Conservation (phyloP, 2,113 vertebrate species). For the Nematolebias whitei region DNA sequence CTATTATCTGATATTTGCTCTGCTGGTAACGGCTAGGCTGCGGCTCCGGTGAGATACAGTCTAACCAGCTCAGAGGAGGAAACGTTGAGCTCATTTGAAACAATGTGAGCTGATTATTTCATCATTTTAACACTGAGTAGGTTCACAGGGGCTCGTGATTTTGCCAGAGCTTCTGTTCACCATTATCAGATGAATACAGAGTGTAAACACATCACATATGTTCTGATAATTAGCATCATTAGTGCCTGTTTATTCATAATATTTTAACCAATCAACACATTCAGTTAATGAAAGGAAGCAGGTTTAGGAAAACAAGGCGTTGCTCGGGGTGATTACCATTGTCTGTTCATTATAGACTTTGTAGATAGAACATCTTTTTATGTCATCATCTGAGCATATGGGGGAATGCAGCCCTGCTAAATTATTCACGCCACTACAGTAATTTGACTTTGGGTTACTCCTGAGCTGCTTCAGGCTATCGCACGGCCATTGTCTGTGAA, state of each 20-base stretch:
- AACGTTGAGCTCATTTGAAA: constrained; percentile 38
- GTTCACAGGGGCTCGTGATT: constrained; percentile 39
- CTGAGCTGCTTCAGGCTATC: constrained; percentile 36
- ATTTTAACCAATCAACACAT: constrained; percentile 50
- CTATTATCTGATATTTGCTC: constrained; percentile 53
- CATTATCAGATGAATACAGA: constrained; percentile 20
- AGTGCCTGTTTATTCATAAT: constrained; percentile 48
- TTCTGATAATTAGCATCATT: constrained; percentile 61
- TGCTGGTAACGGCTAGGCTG: constrained; percentile 35
- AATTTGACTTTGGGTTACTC: constrained; percentile 35
- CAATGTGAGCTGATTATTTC: constrained; percentile 31
- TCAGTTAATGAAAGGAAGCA: constrained; percentile 55
- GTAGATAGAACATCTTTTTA: constrained; percentile 26
- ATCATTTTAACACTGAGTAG: constrained; percentile 33
- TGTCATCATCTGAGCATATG: constrained; percentile 61
- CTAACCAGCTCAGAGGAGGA: constrained; percentile 20
- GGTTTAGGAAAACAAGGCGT: constrained; percentile 28
- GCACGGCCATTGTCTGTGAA: constrained; percentile 37
- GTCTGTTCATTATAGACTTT: constrained; percentile 22
- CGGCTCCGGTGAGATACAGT: constrained; percentile 22
- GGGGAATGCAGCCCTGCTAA: constrained; percentile 33
- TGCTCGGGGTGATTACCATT: constrained; percentile 36
- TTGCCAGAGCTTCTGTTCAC: constrained; percentile 25
- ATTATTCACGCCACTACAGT: constrained; percentile 56
- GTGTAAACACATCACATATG: constrained; percentile 52